These are phyloP conservation scores for Chaetura pelagica DNA, from an alignment of 2,113 vertebrate genomes.

Conservation along the genomic window DNA sequence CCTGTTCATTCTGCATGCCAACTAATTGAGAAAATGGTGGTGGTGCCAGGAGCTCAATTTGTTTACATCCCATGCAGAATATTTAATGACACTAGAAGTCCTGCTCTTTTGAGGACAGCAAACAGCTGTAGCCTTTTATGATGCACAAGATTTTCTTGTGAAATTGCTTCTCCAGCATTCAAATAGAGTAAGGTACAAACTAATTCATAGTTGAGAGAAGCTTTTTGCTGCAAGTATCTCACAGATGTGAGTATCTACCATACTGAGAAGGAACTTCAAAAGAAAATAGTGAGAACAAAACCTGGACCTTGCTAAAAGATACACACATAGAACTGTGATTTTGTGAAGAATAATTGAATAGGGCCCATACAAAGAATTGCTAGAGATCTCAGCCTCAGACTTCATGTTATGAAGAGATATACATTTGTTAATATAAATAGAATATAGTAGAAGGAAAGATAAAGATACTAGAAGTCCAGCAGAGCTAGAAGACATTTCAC, in stretches of 20 bases:
- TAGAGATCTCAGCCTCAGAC: not conserved
- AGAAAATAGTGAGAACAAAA: not conserved
- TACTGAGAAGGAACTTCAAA: not conserved
- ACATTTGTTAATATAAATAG: not conserved
- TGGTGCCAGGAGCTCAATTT: not conserved
- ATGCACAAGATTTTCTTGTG: not conserved
- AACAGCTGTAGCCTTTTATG: not conserved
- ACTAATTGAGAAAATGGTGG: not conserved
- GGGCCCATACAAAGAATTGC: not conserved
- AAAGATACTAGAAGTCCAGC: not conserved
- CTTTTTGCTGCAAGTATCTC: not conserved
- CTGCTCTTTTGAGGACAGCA: not conserved
- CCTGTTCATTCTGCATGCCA: not conserved
- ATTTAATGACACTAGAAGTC: not conserved
- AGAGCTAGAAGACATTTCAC: not conserved
- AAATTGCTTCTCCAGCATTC: not conserved
- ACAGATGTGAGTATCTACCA: not conserved
- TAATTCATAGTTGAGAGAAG: not conserved
- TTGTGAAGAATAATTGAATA: not conserved
- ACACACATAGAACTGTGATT: not conserved
- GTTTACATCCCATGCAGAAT: not conserved
- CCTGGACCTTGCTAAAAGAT: not conserved
- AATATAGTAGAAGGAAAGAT: not conserved
- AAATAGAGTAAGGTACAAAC: not conserved
- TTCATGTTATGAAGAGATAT: not conserved